Conservation (phyloP, 2,797 vertebrate genomes). For the Ciconia nigra region DNA sequence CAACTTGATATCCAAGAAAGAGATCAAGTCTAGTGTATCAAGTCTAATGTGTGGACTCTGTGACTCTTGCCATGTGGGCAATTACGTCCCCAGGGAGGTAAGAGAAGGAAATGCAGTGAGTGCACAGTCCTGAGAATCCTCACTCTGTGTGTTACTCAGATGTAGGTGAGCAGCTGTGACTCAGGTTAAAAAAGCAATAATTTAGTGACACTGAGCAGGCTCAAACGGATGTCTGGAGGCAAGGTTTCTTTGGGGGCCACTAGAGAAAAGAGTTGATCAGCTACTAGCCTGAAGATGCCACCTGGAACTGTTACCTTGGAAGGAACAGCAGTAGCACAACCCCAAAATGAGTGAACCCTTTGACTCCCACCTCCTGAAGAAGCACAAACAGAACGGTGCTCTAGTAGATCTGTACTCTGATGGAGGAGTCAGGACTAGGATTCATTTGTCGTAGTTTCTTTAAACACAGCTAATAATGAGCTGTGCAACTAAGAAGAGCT, state of each 20-base stretch:
- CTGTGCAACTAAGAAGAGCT: neutral
- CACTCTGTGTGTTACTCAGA: neutral
- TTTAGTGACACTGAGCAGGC: neutral
- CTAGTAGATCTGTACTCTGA: neutral
- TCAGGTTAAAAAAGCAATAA: neutral
- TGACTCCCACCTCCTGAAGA: neutral
- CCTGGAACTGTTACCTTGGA: neutral
- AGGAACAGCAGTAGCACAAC: neutral
- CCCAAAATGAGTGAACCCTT: neutral
- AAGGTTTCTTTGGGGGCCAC: neutral
- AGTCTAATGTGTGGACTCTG: neutral
- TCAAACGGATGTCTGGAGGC: neutral
- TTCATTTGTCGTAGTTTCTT: neutral
- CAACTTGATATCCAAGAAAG: neutral
- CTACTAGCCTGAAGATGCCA: neutral
- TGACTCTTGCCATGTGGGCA: neutral
- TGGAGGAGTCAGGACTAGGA: neutral
- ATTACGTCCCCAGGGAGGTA: neutral
- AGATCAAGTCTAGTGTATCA: neutral
- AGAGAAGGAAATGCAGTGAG: neutral
- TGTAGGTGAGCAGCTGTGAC: neutral
- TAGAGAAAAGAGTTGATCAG: neutral
- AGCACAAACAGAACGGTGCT: neutral
- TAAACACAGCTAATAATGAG: neutral
- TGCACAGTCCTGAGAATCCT: neutral